phyloP scores from a whole-genome alignment of 2,888 invertebrate genomes.

The Amorpha juglandis region DNA sequence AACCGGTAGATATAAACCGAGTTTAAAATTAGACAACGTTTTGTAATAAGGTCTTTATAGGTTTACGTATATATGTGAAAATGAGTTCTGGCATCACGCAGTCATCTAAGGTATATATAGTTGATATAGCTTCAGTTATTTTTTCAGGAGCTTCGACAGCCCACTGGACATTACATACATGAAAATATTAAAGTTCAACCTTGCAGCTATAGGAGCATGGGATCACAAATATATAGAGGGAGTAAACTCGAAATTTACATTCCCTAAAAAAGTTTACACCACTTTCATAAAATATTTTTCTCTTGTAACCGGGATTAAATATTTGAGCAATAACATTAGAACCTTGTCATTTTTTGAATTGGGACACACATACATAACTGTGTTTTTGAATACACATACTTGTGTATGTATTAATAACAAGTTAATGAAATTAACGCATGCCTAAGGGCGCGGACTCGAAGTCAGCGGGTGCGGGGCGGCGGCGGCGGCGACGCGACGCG shows the following conservation, averaged over 20 bases:
- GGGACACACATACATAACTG: slow-evolving; percentile 34
- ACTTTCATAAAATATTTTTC: background rate
- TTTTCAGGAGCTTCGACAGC: background rate
- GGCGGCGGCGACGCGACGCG: too few species aligned
- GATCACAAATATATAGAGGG: slow-evolving; percentile 12
- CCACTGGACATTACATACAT: slow-evolving; percentile 8
- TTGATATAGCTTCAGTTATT: background rate
- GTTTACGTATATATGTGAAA: too few species aligned
- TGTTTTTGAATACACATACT: slow-evolving; percentile 30
- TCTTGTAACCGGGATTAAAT: background rate
- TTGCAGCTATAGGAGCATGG: slow-evolving; percentile 7
- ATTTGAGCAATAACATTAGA: background rate
- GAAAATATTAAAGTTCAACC: slow-evolving; percentile 1
- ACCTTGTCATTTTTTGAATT: slow-evolving; percentile 33
- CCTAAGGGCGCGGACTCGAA: too few species aligned
- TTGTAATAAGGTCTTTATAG: too few species aligned
- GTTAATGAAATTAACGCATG: too few species aligned
- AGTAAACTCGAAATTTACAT: background rate
- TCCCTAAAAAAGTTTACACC: background rate
- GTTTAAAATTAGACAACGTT: too few species aligned
- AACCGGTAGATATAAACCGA: too few species aligned
- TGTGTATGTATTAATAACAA: slow-evolving; percentile 31
- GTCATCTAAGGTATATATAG: background rate
- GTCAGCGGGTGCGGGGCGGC: too few species aligned
- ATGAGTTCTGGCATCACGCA: too few species aligned